These are phyloP conservation scores for Caenorhabditis afra DNA, from an alignment of 2,888 invertebrate genomes.

Conservation along the genomic window DNA sequence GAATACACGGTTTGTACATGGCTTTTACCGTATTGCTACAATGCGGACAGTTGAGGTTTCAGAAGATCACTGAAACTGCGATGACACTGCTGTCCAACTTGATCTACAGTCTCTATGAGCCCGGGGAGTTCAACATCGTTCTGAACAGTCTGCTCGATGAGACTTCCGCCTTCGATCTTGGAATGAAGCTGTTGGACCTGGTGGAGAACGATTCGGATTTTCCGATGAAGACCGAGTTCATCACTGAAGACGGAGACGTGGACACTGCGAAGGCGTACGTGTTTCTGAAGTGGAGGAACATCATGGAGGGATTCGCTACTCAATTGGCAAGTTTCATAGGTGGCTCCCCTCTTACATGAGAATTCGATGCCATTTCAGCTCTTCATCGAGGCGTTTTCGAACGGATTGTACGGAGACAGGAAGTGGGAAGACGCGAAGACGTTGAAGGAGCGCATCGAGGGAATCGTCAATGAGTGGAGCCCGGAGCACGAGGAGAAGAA, in stretches of 20 bases:
- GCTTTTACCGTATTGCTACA: no score
- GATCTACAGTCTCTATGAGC: no score
- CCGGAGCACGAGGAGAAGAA: no score
- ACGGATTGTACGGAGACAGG: neutral
- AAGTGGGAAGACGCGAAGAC: neutral
- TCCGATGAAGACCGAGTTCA: neutral
- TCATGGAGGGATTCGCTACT: neutral
- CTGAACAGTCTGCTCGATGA: no score
- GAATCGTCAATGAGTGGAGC: neutral
- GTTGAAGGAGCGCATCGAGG: neutral
- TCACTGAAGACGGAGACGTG: neutral
- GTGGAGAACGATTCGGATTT: neutral
- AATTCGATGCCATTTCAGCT: neutral
- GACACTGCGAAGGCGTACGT: neutral
- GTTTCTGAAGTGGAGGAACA: neutral
- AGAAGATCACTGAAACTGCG: no score
- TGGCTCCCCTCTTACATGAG: neutral
- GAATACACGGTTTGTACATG: no score
- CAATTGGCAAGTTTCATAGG: neutral
- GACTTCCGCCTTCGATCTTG: no score
- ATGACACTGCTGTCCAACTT: no score
- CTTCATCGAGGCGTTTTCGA: neutral
- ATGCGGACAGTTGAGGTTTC: no score
- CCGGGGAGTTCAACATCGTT: no score
- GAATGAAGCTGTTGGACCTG: neutral